Conservation (phyloP, 2,888 invertebrate species). For the Calliopum simillimum region DNA sequence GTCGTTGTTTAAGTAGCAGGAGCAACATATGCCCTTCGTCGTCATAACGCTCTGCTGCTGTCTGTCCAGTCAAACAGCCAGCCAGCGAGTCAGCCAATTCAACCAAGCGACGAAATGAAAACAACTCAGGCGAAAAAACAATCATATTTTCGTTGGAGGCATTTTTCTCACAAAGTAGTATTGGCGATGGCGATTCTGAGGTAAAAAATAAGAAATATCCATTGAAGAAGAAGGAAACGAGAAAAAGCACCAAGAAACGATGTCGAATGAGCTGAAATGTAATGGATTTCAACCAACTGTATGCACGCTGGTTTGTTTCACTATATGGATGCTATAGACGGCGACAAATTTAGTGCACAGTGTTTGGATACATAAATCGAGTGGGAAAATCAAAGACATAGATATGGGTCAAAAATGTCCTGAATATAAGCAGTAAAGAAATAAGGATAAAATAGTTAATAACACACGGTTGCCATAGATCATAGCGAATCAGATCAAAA, state of each 20-base stretch:
- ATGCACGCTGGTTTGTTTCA: conserved; percentile 39
- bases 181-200: not conserved
- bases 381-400: too few species aligned
- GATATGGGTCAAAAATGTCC: too few species aligned
- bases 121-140: conserved; percentile 64
- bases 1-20: not conserved
- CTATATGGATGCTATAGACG: too few species aligned
- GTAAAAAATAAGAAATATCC: conserved; percentile 38
- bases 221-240: not conserved
- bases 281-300: conserved; percentile 65
- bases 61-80: not conserved
- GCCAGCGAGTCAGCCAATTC: conserved; percentile 2
- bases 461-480: too few species aligned
- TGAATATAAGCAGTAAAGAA: too few species aligned
- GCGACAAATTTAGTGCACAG: too few species aligned
- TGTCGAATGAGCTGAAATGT: conserved; percentile 56
- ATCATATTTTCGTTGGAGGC: conserved; percentile 65
- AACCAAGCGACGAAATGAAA: conserved; percentile 45
- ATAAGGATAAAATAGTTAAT: too few species aligned
- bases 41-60: conserved; percentile 1
- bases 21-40: conserved; percentile 1
- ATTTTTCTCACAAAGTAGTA: conserved; percentile 51
- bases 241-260: not conserved
- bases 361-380: not conserved
- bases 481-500: too few species aligned